Evolutionary conservation across 2,797 vertebrate species (phyloP).

Genomic region (Chelon auratus): DNA sequence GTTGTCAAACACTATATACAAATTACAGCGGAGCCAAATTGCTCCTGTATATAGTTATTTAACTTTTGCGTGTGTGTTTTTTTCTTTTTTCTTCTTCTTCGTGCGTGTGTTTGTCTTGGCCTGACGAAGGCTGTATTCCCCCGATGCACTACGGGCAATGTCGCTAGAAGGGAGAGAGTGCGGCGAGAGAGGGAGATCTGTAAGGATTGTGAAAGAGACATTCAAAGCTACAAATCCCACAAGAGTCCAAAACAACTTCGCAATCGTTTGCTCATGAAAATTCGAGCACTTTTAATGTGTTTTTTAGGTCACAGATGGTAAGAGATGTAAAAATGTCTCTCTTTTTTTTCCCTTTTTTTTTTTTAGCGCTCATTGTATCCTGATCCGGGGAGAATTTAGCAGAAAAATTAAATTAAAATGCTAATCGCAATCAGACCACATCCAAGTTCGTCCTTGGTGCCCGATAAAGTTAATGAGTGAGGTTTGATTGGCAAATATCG

Average conservation of each 20-base stretch:
- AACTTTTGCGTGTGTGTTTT: constrained; percentile 75
- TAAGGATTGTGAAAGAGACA: constrained; percentile 65
- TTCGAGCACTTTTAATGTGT: constrained; percentile 73
- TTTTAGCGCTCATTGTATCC: constrained; percentile 46
- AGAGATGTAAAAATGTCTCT: constrained; percentile 60
- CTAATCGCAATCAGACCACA: constrained; percentile 63
- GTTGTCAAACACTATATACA: constrained; percentile 86
- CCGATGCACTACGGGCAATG: constrained; percentile 55
- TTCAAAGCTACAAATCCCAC: constrained; percentile 76
- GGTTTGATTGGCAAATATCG: constrained; percentile 47
- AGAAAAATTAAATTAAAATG: constrained; percentile 60
- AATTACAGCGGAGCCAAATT: constrained; percentile 76
- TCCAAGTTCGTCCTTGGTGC: constrained; percentile 64
- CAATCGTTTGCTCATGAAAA: constrained; percentile 77
- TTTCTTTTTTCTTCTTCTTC: constrained; percentile 38
- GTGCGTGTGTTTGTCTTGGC: constrained; percentile 72
- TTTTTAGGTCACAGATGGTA: constrained; percentile 78
- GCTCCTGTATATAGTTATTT: constrained; percentile 77
- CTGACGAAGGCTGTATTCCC: constrained; percentile 75
- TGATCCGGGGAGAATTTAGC: constrained; percentile 57
- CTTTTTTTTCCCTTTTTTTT: constrained; percentile 18
- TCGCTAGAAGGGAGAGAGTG: constrained; percentile 59
- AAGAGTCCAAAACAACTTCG: constrained; percentile 73
- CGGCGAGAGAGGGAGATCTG: constrained; percentile 46
- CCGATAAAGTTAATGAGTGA: constrained; percentile 51